These are phyloP conservation scores for Azorinus chamasolen DNA, from an alignment of 2,888 invertebrate species.

Conservation along the genomic window DNA sequence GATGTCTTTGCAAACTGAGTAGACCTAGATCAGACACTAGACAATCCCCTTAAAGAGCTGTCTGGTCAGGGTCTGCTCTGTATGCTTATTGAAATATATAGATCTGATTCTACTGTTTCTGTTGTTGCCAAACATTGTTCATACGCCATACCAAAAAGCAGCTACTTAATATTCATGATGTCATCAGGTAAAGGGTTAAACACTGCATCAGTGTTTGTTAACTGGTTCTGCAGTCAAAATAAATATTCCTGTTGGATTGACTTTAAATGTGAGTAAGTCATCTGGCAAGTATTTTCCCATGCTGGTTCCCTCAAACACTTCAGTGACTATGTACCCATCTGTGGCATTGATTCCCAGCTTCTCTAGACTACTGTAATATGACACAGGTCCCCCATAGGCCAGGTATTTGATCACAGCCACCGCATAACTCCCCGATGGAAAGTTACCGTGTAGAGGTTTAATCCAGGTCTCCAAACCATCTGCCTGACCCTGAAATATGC, in stretches of 20 bases:
- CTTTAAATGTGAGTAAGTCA: conserved; percentile 27
- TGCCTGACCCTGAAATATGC: conserved; percentile 23
- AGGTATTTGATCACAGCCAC: conserved; percentile 74
- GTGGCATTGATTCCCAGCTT: conserved; percentile 29
- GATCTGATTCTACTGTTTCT: too few relatives aligned
- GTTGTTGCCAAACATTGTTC: too few relatives aligned
- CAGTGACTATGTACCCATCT: conserved; percentile 47
- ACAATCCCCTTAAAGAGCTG: too few relatives aligned
- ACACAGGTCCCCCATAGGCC: conserved; percentile 66
- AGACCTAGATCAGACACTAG: too few relatives aligned
- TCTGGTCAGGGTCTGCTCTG: too few relatives aligned
- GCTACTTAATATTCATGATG: too few relatives aligned
- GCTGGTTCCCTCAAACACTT: conserved; percentile 38
- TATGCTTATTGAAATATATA: too few relatives aligned
- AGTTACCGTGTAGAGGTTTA: conserved; percentile 85
- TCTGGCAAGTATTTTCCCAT: conserved; percentile 42
- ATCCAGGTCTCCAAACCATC: conserved; percentile 93
- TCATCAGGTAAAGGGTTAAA: too few relatives aligned
- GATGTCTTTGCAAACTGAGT: too few relatives aligned
- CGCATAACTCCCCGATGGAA: conserved; percentile 70
- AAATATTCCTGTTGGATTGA: conserved; percentile 56
- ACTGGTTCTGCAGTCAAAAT: conserved; percentile 43
- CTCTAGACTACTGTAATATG: conserved; percentile 25
- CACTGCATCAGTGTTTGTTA: neutral
- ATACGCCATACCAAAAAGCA: too few relatives aligned